These are phyloP conservation scores for Boleophthalmus pectinirostris DNA, from an alignment of 2,113 vertebrate genomes.

Conservation along the genomic window DNA sequence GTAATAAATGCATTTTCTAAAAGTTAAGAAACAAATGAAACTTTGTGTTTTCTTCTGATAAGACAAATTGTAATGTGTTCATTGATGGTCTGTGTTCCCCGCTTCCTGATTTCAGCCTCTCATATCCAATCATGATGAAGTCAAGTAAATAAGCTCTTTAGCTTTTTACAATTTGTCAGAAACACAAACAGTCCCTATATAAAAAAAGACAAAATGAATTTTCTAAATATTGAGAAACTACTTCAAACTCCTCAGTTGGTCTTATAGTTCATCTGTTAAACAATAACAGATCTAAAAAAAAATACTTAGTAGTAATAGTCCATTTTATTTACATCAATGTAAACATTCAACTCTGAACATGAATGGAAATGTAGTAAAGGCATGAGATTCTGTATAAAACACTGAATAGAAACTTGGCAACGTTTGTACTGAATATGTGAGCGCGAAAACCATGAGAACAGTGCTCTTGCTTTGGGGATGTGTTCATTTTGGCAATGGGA, in stretches of 20 bases:
- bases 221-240: not conserved
- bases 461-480: conserved; percentile 30
- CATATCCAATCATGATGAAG: too few species aligned
- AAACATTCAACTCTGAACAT: conserved; percentile 76
- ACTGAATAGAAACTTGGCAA: conserved; percentile 66
- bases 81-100: too few species aligned
- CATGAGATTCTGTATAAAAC: conserved; percentile 75
- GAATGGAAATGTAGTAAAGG: conserved; percentile 72
- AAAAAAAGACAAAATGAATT: not conserved
- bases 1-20: not conserved
- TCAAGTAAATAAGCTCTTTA: too few species aligned
- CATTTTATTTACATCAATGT: conserved; percentile 74
- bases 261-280: not conserved
- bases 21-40: too few species aligned
- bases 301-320: conserved; percentile 37
- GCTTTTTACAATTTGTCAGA: too few species aligned
- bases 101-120: too few species aligned
- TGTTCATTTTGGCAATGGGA: conserved; percentile 28
- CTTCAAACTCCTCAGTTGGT: not conserved
- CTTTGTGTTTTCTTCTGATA: too few species aligned
- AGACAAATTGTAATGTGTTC: too few species aligned
- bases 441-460: conserved; percentile 50
- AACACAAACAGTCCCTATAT: not conserved
- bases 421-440: conserved; percentile 34
- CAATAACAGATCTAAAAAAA: not conserved